Evolutionary conservation across 2,113 vertebrate genomes (phyloP).

Genomic region (Lophotis ruficrista): DNA sequence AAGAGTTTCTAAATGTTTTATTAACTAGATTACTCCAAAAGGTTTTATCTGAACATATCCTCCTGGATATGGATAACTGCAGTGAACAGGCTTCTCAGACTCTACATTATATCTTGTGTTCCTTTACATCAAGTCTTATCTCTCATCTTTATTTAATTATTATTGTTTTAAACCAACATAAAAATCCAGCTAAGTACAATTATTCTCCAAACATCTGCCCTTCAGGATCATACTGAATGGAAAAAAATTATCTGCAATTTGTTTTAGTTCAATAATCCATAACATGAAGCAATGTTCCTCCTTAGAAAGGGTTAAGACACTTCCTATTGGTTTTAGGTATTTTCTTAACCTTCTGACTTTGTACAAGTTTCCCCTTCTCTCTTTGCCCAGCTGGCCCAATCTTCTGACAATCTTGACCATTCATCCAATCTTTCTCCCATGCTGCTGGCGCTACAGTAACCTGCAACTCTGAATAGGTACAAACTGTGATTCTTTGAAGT

Average conservation of each 20-base stretch:
- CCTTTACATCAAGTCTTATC: neutral
- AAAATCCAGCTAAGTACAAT: neutral
- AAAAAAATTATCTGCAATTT: neutral
- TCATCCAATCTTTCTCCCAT: neutral
- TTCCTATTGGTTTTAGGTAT: too few relatives aligned
- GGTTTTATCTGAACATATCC: neutral
- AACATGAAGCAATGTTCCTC: neutral
- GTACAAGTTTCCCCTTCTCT: neutral
- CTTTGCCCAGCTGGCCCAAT: neutral
- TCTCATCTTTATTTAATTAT: neutral
- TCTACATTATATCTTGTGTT: neutral
- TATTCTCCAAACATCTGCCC: neutral
- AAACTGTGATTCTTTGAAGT: neutral
- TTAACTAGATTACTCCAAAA: neutral
- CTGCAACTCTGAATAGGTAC: neutral
- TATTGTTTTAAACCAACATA: neutral
- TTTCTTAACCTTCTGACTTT: neutral
- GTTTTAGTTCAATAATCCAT: neutral
- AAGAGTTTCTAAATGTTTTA: neutral
- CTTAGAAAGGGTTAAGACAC: too few relatives aligned
- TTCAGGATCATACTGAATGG: neutral
- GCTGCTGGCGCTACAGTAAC: neutral
- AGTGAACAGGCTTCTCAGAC: neutral
- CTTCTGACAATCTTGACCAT: neutral
- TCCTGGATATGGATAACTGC: neutral